Evolutionary conservation across 1,140 invertebrate species (phyloP).

Genomic region (Coenobita brevimanus): DNA sequence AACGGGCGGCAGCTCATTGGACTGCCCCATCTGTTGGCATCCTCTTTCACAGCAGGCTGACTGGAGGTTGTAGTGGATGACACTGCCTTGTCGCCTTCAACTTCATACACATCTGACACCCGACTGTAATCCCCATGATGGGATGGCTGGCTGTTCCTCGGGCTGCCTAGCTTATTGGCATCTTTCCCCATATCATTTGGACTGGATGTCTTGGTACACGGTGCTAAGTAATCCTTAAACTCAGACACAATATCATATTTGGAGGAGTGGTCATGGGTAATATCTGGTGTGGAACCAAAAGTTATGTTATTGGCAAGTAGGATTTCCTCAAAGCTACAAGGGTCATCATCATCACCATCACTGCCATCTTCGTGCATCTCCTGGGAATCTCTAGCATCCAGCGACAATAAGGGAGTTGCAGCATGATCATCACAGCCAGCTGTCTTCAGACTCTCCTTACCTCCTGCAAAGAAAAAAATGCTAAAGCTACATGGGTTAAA

Average conservation of each 20-base stretch:
- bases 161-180: slow-evolving; percentile 34
- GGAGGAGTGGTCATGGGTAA: slow-evolving; percentile 1
- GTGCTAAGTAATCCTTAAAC: slow-evolving; percentile 28
- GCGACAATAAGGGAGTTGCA: slow-evolving; percentile 36
- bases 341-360: slow-evolving; percentile 38
- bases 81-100: no score
- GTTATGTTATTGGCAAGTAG: slow-evolving; percentile 52
- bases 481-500: no score
- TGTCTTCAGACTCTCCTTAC: no score
- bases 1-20: no score
- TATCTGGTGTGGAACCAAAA: slow-evolving; percentile 35
- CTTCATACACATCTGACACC: slow-evolving; percentile 36
- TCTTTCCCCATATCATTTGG: slow-evolving; percentile 27
- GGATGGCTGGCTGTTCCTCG: slow-evolving; percentile 46
- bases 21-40: no score
- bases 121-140: slow-evolving; percentile 48
- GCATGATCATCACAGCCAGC: no score
- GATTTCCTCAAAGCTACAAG: slow-evolving; percentile 58
- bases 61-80: neutral
- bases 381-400: slow-evolving; percentile 29
- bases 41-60: no score
- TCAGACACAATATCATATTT: slow-evolving; percentile 55
- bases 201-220: slow-evolving; percentile 35
- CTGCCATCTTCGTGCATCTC: slow-evolving; percentile 15
- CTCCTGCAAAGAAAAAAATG: no score